Percentiles rank a stretch among this genome's conserved stretches.
Evolutionary conservation across 2,113 vertebrate species (phyloP).

Genomic region (Cheirogaleus medius): DNA sequence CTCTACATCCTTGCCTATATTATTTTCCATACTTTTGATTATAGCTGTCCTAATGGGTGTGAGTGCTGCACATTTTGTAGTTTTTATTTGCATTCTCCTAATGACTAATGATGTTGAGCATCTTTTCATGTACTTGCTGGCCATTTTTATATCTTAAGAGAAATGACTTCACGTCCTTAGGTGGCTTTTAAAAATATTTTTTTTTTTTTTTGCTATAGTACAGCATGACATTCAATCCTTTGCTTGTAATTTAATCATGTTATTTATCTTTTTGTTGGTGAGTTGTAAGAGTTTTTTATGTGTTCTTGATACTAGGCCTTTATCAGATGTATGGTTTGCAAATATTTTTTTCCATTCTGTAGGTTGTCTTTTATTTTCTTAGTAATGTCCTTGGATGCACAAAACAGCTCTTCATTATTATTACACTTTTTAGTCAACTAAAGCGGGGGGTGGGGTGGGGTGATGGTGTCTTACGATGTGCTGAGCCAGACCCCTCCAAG

Average conservation of each 20-base stretch:
- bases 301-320: neutral
- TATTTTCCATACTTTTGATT: neutral
- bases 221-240: neutral
- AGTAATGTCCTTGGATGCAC: neutral
- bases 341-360: neutral
- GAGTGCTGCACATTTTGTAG: neutral
- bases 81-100: slow-evolving; percentile 33
- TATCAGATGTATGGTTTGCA: neutral
- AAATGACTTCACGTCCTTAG: neutral
- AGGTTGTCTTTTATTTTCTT: neutral
- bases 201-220: too few relatives aligned
- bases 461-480: too few relatives aligned
- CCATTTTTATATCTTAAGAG: neutral
- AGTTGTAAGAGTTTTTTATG: neutral
- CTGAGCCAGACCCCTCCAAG: neutral
- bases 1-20: neutral
- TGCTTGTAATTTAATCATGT: neutral
- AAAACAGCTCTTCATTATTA: neutral
- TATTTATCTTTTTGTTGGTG: neutral
- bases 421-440: neutral
- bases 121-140: neutral
- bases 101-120: neutral
- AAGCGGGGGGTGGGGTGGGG: too few relatives aligned
- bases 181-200: too few relatives aligned
- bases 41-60: neutral